Evolutionary conservation across 2,888 invertebrate species (phyloP).

Genomic region (Sialis fuliginosa): DNA sequence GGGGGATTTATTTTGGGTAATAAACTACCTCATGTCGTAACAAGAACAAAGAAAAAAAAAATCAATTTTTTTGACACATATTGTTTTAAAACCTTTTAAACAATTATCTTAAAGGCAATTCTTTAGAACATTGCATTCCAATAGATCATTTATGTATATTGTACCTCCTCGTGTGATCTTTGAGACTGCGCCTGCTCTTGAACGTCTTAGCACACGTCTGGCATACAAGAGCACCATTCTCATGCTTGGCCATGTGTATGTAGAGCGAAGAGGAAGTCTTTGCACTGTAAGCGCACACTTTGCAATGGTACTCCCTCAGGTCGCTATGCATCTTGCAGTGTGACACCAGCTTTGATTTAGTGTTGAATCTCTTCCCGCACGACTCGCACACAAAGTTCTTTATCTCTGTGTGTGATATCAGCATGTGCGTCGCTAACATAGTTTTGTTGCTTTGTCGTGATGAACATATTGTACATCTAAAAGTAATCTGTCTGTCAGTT

Average conservation of each 20-base stretch:
- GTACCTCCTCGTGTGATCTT: slow-evolving; percentile 13
- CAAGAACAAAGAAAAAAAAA: no score
- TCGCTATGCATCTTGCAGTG: slow-evolving; percentile 17
- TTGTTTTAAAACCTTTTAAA: no score
- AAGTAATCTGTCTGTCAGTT: no score
- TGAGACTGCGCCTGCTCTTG: slow-evolving; percentile 17
- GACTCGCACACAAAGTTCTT: slow-evolving; percentile 18
- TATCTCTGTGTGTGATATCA: slow-evolving; percentile 17
- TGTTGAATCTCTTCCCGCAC: slow-evolving; percentile 18
- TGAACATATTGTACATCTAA: slow-evolving; percentile 15
- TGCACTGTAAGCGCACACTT: slow-evolving; percentile 16
- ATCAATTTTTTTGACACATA: no score
- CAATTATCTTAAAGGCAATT: no score
- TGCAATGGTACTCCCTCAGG: slow-evolving; percentile 16
- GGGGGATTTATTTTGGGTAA: no score
- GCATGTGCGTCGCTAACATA: slow-evolving; percentile 15
- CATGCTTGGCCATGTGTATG: slow-evolving; percentile 18
- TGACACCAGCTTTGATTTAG: slow-evolving; percentile 15
- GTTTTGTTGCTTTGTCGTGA: slow-evolving; percentile 15
- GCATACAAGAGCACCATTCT: slow-evolving; percentile 16
- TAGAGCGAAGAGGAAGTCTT: slow-evolving; percentile 19
- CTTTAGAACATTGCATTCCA: no score
- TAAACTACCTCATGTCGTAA: no score
- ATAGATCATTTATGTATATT: no score
- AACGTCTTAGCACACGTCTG: slow-evolving; percentile 18